These are phyloP conservation scores for Acyrthosiphon pisum DNA, from an alignment of 1,140 invertebrate genomes.

Conservation along the genomic window DNA sequence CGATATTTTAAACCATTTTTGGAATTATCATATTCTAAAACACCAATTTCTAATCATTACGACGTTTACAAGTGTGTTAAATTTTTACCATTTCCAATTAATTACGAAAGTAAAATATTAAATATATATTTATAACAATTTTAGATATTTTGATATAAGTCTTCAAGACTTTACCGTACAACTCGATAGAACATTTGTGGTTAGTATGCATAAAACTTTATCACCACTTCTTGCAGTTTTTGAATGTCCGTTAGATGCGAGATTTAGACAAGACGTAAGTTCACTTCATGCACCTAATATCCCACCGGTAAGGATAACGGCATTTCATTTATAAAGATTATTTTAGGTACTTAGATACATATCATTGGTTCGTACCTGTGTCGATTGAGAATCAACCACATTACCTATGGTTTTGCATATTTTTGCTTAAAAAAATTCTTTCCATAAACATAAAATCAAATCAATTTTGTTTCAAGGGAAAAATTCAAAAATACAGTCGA, in stretches of 20 bases:
- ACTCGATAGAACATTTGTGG: slow-evolving; percentile 29
- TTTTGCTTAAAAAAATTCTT: not conserved
- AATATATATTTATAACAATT: not conserved
- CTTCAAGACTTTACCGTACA: slow-evolving; percentile 37
- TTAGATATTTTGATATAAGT: slow-evolving; percentile 38
- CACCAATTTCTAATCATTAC: slow-evolving; percentile 67
- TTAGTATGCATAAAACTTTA: slow-evolving; percentile 47
- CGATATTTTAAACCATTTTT: slow-evolving; percentile 71
- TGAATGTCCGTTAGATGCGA: slow-evolving; percentile 41
- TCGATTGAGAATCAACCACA: not conserved
- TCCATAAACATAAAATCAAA: not conserved
- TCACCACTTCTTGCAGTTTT: slow-evolving; percentile 36
- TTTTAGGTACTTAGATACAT: not conserved
- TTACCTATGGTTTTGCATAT: not conserved
- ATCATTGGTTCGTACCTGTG: not conserved
- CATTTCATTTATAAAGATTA: not conserved
- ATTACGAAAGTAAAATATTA: not conserved
- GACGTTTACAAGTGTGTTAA: slow-evolving; percentile 69
- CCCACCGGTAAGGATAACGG: slow-evolving; percentile 22
- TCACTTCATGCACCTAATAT: slow-evolving; percentile 48
- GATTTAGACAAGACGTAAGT: slow-evolving; percentile 51
- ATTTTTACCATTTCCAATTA: not conserved
- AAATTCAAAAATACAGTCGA: not conserved
- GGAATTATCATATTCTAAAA: slow-evolving; percentile 73
- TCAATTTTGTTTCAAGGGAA: not conserved